Percentiles rank a stretch among this genome's conserved stretches.
phyloP scores from a whole-genome alignment of 1,140 invertebrate species.

The Platyscapa corneri region DNA sequence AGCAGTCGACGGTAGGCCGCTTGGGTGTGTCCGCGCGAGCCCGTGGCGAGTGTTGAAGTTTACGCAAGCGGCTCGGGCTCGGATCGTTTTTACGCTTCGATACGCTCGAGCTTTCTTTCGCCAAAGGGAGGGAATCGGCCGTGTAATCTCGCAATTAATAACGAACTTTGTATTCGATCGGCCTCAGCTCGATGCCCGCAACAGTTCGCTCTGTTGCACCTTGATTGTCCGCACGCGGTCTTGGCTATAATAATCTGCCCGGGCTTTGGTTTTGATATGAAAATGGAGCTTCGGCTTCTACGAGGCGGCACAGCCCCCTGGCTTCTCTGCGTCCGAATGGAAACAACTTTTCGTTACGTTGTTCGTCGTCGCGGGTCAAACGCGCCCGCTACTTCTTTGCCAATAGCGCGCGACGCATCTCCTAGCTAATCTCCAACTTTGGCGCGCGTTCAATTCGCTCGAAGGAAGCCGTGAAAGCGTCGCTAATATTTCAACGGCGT shows the following conservation, averaged over 20 bases:
- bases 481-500: not conserved
- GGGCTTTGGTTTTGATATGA: not conserved
- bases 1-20: not conserved
- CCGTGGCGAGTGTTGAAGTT: slow-evolving; percentile 7
- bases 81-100: not conserved
- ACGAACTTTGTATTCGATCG: not conserved
- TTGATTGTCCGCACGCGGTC: not conserved
- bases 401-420: too few relatives aligned
- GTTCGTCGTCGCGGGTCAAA: too few relatives aligned
- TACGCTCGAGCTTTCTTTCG: too few relatives aligned
- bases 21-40: slow-evolving; percentile 38
- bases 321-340: not conserved
- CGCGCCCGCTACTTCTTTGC: too few relatives aligned
- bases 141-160: not conserved
- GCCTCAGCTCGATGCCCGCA: too few relatives aligned
- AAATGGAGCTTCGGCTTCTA: not conserved
- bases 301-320: not conserved
- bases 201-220: not conserved
- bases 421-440: too few relatives aligned
- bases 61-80: slow-evolving; percentile 16
- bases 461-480: not conserved
- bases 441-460: too few relatives aligned
- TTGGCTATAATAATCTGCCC: not conserved
- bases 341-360: too few relatives aligned
- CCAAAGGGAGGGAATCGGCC: too few relatives aligned